A percentile compares a stretch with the other conserved stretches of the same genome.
Conservation (phyloP, 2,888 invertebrate species). For the Heliconius sara region DNA sequence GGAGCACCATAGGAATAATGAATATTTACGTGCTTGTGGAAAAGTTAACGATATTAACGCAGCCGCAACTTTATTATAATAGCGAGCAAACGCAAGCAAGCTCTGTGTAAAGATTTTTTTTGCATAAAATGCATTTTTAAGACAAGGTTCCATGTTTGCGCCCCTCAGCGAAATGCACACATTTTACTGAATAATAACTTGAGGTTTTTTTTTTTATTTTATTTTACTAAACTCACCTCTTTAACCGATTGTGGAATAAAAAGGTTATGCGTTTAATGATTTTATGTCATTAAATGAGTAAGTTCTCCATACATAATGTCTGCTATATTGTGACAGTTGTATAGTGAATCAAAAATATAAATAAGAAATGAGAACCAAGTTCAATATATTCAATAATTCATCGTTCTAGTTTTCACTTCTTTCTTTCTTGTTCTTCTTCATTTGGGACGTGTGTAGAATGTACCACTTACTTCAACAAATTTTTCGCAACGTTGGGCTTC, state of each 20-base stretch:
- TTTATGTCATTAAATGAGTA: not conserved
- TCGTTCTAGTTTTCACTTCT: too few species aligned
- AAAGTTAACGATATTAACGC: slow-evolving; percentile 36
- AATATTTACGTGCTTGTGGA: slow-evolving; percentile 36
- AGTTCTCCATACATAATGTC: too few species aligned
- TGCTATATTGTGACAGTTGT: not conserved
- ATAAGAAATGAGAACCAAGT: not conserved
- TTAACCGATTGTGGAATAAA: not conserved
- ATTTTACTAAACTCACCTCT: slow-evolving; percentile 22
- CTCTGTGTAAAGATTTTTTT: slow-evolving; percentile 46
- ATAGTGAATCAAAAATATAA: not conserved
- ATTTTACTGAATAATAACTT: slow-evolving; percentile 44
- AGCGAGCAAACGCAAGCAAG: slow-evolving; percentile 34
- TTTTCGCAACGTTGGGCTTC: too few species aligned
- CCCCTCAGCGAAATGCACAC: slow-evolving; percentile 44
- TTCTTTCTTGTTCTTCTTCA: too few species aligned
- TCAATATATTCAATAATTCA: not conserved
- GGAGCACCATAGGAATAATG: slow-evolving; percentile 23
- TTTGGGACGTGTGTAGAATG: too few species aligned
- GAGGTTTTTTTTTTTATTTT: slow-evolving; percentile 36
- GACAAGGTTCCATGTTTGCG: slow-evolving; percentile 46
- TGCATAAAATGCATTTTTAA: slow-evolving; percentile 52
- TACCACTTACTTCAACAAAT: too few species aligned
- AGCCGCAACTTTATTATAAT: slow-evolving; percentile 41
- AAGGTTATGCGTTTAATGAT: not conserved